Base-by-base conservation (phyloP, 2,888 invertebrate species). In the Spilosoma lubricipeda region DNA sequence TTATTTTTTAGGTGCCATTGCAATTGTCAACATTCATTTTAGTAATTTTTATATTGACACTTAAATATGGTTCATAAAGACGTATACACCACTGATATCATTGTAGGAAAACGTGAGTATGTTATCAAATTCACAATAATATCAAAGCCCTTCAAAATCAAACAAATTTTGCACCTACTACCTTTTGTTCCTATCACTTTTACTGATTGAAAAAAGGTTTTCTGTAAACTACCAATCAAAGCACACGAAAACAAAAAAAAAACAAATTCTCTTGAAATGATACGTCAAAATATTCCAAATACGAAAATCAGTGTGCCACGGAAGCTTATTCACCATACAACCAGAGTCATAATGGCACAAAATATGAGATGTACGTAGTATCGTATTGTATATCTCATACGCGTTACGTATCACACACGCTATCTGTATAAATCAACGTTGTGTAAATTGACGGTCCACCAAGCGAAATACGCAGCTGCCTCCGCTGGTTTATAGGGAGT, bases 391-490 rank as follows among this genome's bases (percentile, higher is more conserved):
- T 69, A 56, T 82, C 83, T 82, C 81, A 81, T 85, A 82, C 85
- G 85, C 85, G 86, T 87, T 70, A 84, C 78, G 81, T 83, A 83
- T 83, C 81, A 80, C 77, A 78, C 79, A 79, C 84, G 87, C 85
- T 87, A 84, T 86, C 84, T 87, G 83, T 87, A 87, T 86, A 87
- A 89, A 87, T 89, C 88, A 87, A 83, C 85, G 82, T 80, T 84
- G 85, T 88, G 89, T 88, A 87, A 89, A 89, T 86, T 89, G 90
- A 89, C 88, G 89, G 88, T 87, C 88, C 88, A 86, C 90, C 85
- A 85, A 85, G 82, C 88, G 85, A 86, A 89, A 87, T 86, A 87
- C 89, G 87, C 89, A 89, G 88, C 89, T 89, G 89, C 84, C 87
- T 86, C 87, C 85, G 84, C 77, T 71, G 82, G 84, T 85, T 82